phyloP scores from a whole-genome alignment of 2,113 vertebrate species.

The Dascyllus trimaculatus region DNA sequence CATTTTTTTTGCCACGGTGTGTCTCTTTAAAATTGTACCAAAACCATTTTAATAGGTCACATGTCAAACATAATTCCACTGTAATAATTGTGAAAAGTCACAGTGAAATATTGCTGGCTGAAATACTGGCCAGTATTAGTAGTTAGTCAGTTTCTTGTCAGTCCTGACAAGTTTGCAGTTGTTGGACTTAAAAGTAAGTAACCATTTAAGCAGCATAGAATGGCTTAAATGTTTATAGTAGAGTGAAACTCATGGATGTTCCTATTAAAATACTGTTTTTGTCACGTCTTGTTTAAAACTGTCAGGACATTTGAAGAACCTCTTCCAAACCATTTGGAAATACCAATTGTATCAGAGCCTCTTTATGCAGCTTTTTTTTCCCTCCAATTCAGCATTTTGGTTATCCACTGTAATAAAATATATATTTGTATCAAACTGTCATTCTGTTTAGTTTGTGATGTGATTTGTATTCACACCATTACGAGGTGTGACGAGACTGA shows the following conservation, averaged over 20 bases:
- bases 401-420: conserved; percentile 34
- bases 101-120: not conserved
- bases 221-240: too few species aligned
- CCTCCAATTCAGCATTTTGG: not conserved
- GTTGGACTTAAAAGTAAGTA: too few species aligned
- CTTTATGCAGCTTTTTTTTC: not conserved
- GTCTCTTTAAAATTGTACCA: too few species aligned
- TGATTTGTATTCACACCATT: not conserved
- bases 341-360: not conserved
- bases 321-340: conserved; percentile 6
- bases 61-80: not conserved
- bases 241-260: not conserved
- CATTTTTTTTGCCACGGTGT: too few species aligned
- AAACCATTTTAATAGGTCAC: not conserved
- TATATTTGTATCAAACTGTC: conserved; percentile 37
- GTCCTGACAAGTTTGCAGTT: too few species aligned
- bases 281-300: too few species aligned
- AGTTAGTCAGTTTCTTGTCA: not conserved
- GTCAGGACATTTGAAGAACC: not conserved
- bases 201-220: too few species aligned
- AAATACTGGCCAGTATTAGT: not conserved
- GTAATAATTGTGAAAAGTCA: too few species aligned
- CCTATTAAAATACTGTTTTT: not conserved
- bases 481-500: too few species aligned
- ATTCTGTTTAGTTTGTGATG: not conserved